Percentiles rank a stretch among this genome's conserved stretches.
Evolutionary conservation across 2,113 vertebrate genomes (phyloP).

Genomic region (Malurus elegans): DNA sequence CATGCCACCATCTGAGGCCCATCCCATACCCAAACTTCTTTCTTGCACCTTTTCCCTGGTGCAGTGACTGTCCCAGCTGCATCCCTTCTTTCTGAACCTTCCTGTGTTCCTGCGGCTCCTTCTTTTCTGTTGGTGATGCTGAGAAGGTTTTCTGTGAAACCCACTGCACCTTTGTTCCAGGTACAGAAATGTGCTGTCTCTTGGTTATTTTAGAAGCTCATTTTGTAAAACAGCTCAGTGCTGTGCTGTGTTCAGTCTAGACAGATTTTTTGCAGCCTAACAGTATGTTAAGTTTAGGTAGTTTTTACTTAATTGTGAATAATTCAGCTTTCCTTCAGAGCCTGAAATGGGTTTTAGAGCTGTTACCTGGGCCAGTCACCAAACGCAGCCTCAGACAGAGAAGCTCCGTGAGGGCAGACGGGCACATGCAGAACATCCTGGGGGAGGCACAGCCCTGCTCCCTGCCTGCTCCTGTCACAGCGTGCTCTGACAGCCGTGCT

Average conservation of each 20-base stretch:
- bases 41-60: not conserved
- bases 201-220: not conserved
- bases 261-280: not conserved
- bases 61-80: not conserved
- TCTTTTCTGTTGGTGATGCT: not conserved
- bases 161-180: not conserved
- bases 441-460: not conserved
- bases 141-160: not conserved
- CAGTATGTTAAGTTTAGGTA: not conserved
- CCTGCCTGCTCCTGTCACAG: not conserved
- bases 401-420: not conserved
- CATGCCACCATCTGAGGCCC: not conserved
- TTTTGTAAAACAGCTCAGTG: not conserved
- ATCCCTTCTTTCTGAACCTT: not conserved
- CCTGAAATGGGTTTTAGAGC: not conserved
- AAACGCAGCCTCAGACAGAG: not conserved
- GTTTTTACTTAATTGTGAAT: not conserved
- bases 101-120: not conserved
- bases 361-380: not conserved
- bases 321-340: not conserved
- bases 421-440: rapidly evolving
- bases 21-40: not conserved
- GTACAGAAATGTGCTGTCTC: not conserved
- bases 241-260: not conserved
- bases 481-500: rapidly evolving